Base-by-base conservation (phyloP, 2,797 vertebrate species). In the Lagodon rhomboides region DNA sequence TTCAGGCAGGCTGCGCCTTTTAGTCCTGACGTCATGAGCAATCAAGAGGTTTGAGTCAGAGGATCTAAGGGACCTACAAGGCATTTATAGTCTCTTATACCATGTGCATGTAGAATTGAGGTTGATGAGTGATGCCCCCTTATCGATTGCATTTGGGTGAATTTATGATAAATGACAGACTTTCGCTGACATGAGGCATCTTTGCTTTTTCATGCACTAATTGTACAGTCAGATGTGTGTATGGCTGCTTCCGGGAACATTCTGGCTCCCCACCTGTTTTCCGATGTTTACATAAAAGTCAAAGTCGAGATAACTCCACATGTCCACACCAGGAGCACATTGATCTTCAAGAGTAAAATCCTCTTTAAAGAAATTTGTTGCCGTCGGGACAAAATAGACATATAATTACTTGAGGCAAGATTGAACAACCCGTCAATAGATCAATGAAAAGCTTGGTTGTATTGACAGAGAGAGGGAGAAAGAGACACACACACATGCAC, bases 401-500 rank as follows among this genome's bases (percentile, higher is more conserved):
- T 44, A 59, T 41, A 46, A 30, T 56, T 46, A 56, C 20, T 12
- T 43, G 27, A 47, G 7, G 11, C 77, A 47, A 59, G 12, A 78
- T 47, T 68, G 20, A 62, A 20, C 51, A 16, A 60, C 17, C 6
- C 17, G 38, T 73, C 43, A 34, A 47, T 46, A 38, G 46, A 43
- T 74, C 34, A 69, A 43, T 58, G 22, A 58, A 47, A 60, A 75
- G 58, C 30, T 41, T 66, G 27, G 23, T 50, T 18, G 27, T 18
- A 22, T n/a, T 23, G 15, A 66, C 22, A 20, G 16, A 56, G 43
- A 67, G 23, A 63, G 43, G 34, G 50, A 51, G 47, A 55, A 51
- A 54, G 17, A 55, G 44, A 22, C 12, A 16, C 25, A 8, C 49
- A 55, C 54, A 68, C 59, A 27, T 53, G 25, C 63, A 53, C 63